Conservation (phyloP, 2,113 vertebrate genomes). For the Daboia siamensis region DNA sequence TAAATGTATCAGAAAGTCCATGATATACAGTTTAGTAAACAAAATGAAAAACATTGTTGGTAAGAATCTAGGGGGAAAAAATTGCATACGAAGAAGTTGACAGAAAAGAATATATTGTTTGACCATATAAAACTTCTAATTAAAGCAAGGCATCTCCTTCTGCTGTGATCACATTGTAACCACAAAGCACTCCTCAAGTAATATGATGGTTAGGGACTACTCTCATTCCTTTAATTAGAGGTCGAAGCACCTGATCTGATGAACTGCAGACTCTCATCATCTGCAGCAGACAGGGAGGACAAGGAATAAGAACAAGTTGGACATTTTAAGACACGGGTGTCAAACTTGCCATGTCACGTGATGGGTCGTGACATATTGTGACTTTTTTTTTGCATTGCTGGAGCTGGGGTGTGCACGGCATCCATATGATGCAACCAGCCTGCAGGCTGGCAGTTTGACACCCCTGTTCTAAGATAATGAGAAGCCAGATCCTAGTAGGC, state of each 20-base stretch:
- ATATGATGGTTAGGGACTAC: neutral
- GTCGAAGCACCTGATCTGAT: neutral
- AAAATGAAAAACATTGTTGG: neutral
- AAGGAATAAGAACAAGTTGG: neutral
- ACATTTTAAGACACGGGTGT: neutral
- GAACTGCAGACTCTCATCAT: neutral
- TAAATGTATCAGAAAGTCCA: neutral
- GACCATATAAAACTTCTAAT: neutral
- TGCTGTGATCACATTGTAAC: neutral
- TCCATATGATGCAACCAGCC: too few relatives aligned
- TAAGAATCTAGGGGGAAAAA: neutral
- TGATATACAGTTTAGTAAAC: neutral
- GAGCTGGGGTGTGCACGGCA: too few relatives aligned
- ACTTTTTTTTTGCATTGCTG: too few relatives aligned
- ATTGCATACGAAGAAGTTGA: neutral
- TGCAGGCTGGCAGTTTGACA: too few relatives aligned
- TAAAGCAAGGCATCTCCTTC: neutral
- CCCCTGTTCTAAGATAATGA: neutral
- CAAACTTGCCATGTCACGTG: too few relatives aligned
- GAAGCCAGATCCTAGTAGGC: neutral
- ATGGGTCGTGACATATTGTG: too few relatives aligned
- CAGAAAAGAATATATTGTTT: neutral
- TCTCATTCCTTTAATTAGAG: neutral
- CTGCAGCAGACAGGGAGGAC: neutral
- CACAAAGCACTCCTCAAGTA: neutral